These are phyloP conservation scores for Carcinoscorpius rotundicauda DNA, from an alignment of 1,140 invertebrate genomes.

Conservation along the genomic window DNA sequence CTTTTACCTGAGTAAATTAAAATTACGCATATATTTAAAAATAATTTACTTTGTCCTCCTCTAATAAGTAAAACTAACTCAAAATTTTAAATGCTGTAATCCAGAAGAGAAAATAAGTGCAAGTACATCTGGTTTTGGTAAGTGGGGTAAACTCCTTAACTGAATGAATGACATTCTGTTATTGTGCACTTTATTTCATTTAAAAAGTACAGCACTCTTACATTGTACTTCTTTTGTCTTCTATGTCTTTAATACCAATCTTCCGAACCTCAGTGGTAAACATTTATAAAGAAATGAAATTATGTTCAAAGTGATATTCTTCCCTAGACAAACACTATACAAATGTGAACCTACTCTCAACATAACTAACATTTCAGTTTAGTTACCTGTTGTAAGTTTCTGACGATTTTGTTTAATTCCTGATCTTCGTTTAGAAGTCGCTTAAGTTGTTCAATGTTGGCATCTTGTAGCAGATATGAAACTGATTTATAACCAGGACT, in stretches of 20 bases:
- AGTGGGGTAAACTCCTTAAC: neutral
- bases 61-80: constrained; percentile 3
- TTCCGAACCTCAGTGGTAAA: too few relatives aligned
- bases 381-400: constrained; percentile 60
- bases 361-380: neutral
- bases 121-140: neutral
- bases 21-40: constrained; percentile 10
- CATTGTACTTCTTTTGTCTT: too few relatives aligned
- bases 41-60: constrained; percentile 7
- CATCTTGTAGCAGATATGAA: constrained; percentile 39
- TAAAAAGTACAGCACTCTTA: too few relatives aligned
- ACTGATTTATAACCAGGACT: constrained; percentile 13
- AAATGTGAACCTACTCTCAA: too few relatives aligned
- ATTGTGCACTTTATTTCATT: too few relatives aligned
- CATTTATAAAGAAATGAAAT: too few relatives aligned
- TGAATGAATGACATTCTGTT: too few relatives aligned
- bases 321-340: too few relatives aligned
- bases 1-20: constrained; percentile 49
- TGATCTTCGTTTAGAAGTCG: constrained; percentile 65
- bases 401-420: constrained; percentile 64
- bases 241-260: too few relatives aligned
- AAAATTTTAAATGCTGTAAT: neutral
- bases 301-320: too few relatives aligned
- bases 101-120: neutral
- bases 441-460: constrained; percentile 61